These are phyloP conservation scores for Caenorhabditis auriculariae DNA, from an alignment of 2,888 invertebrate species.

Conservation along the genomic window DNA sequence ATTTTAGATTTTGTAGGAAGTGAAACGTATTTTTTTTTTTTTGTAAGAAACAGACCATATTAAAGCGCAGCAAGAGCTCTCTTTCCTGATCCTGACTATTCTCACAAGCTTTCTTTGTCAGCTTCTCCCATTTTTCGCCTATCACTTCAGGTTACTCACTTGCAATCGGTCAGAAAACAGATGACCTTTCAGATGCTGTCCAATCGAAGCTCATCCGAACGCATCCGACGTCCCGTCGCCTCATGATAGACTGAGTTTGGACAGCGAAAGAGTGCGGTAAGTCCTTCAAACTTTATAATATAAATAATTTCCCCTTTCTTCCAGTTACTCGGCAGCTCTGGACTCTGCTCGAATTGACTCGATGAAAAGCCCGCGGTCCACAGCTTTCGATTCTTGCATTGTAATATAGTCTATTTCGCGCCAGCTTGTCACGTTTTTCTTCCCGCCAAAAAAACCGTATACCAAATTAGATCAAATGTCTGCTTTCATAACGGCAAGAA, in stretches of 20 bases:
- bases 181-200: conserved; percentile 12
- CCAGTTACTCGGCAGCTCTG: conserved; percentile 28
- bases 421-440: too few species aligned
- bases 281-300: neutral
- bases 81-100: conserved; percentile 7
- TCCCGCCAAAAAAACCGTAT: too few species aligned
- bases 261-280: conserved; percentile 33
- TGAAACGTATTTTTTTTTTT: too few species aligned
- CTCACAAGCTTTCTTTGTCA: conserved; percentile 16
- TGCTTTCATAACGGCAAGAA: neutral
- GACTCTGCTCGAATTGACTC: conserved; percentile 40
- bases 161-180: too few species aligned
- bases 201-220: conserved; percentile 30
- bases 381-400: conserved; percentile 38
- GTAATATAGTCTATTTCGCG: conserved; percentile 7
- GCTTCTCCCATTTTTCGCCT: conserved; percentile 15
- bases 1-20: too few species aligned
- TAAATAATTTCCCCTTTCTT: too few species aligned
- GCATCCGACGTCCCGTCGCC: conserved; percentile 33
- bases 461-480: neutral
- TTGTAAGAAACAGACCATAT: too few species aligned
- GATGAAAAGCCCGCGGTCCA: conserved; percentile 19
- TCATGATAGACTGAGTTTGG: conserved; percentile 37
- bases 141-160: conserved; percentile 11
- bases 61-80: conserved; percentile 10